phyloP scores from a whole-genome alignment of 2,113 vertebrate genomes.

The Cebus imitator region DNA sequence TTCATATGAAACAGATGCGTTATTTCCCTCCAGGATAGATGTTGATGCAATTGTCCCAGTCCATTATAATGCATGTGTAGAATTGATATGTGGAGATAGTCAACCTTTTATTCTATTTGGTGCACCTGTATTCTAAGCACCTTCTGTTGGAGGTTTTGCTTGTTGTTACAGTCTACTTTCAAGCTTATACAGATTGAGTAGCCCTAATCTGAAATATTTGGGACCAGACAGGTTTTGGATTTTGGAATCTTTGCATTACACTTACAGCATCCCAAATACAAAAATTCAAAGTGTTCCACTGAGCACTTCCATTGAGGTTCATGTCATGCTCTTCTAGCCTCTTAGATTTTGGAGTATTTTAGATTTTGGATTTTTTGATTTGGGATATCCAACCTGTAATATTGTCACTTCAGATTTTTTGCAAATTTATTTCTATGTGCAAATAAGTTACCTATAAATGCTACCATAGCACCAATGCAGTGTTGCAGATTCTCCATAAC shows the following conservation, averaged over 20 bases:
- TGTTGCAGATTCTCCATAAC: slow-evolving; percentile 19
- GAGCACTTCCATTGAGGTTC: background rate
- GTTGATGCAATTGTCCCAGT: background rate
- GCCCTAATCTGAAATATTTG: background rate
- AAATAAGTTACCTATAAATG: slow-evolving; percentile 48
- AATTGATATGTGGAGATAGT: background rate
- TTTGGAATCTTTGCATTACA: background rate
- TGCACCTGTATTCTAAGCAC: background rate
- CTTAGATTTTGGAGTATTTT: background rate
- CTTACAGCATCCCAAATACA: background rate
- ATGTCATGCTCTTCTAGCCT: background rate
- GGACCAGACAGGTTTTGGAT: background rate
- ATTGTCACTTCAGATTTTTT: background rate
- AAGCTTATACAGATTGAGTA: background rate
- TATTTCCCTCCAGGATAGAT: background rate
- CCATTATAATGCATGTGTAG: background rate
- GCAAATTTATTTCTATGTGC: slow-evolving; percentile 25
- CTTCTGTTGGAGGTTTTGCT: background rate
- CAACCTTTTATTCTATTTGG: background rate
- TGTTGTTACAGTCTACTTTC: slow-evolving; percentile 6
- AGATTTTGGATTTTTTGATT: background rate
- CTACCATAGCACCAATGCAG: background rate
- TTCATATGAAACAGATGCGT: slow-evolving; percentile 26
- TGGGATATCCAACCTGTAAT: background rate
- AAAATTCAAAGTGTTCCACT: background rate